Percentiles rank a stretch among this genome's conserved stretches.
Evolutionary conservation across 2,797 vertebrate genomes (phyloP).

Genomic region (Poeciliopsis paucimaculata): DNA sequence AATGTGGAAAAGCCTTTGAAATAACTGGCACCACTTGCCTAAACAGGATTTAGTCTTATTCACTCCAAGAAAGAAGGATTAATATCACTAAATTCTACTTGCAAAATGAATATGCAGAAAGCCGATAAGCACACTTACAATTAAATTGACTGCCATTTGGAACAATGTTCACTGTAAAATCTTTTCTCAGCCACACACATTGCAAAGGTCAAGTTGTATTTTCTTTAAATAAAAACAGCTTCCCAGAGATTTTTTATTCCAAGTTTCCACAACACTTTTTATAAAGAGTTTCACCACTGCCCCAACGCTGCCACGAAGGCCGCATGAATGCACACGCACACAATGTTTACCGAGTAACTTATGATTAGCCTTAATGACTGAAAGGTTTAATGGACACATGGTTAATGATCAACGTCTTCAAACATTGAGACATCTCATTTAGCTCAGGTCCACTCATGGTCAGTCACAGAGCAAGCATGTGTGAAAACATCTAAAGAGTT

Average conservation of each 20-base stretch:
- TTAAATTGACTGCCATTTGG: not conserved
- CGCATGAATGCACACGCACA: not conserved
- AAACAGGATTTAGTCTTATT: not conserved
- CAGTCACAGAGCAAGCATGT: not conserved
- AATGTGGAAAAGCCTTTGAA: slow-evolving; percentile 8
- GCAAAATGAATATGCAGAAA: not conserved
- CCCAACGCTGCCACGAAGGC: too few species aligned
- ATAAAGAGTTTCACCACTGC: too few species aligned
- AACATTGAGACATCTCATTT: not conserved
- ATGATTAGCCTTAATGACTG: not conserved
- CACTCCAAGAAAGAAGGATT: slow-evolving; percentile 1
- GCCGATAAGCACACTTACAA: not conserved
- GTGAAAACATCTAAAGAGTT: not conserved
- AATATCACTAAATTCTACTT: not conserved
- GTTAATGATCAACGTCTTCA: slow-evolving; percentile 17
- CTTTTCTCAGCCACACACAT: not conserved
- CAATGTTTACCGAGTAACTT: not conserved
- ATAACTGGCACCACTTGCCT: slow-evolving; percentile 17
- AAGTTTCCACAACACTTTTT: too few species aligned
- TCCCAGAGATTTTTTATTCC: not conserved
- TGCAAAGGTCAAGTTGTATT: not conserved
- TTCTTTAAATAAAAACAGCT: not conserved
- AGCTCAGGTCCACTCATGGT: not conserved
- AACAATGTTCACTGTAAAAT: not conserved
- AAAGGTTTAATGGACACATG: slow-evolving; percentile 6